Evolutionary conservation across 2,888 invertebrate species (phyloP).

Genomic region (Chymomyza amoena): DNA sequence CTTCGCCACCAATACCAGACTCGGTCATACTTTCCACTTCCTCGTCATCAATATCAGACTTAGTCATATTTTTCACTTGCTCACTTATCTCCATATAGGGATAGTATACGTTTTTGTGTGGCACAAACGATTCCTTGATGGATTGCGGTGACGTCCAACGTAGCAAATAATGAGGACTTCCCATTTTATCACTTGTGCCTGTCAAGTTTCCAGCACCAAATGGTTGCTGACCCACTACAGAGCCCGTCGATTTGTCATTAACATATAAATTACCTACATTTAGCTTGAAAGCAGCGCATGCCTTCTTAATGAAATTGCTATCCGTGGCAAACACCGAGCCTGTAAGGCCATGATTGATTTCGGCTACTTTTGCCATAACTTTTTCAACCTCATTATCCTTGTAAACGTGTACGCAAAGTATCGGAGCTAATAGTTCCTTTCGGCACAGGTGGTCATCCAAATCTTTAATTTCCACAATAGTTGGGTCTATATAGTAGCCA

Average conservation of each 20-base stretch:
- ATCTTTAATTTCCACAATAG: conserved; percentile 90
- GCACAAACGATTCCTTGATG: conserved; percentile 94
- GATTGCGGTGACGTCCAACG: conserved; percentile 95
- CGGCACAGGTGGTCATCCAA: conserved; percentile 90
- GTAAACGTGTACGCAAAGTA: conserved; percentile 93
- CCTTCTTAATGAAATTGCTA: conserved; percentile 84
- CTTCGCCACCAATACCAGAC: background rate
- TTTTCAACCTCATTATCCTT: conserved; percentile 85
- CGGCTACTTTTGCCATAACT: conserved; percentile 85
- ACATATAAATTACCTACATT: conserved; percentile 98
- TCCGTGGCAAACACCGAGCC: conserved; percentile 95
- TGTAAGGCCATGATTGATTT: conserved; percentile 92
- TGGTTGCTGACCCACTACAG: conserved; percentile 98
- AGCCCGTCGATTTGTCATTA: conserved; percentile 98
- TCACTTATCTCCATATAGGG: conserved; percentile 49
- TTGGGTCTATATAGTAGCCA: conserved; percentile 96
- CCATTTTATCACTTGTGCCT: conserved; percentile 99
- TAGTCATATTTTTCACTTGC: too few relatives aligned
- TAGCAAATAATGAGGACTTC: conserved; percentile 94
- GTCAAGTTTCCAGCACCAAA: conserved; percentile 97
- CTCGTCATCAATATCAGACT: background rate
- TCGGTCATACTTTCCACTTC: too few relatives aligned
- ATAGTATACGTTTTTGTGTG: conserved; percentile 86
- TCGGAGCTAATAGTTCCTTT: conserved; percentile 98
- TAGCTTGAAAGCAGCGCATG: conserved; percentile 88